A percentile compares a stretch with the other conserved stretches of the same genome.
These are phyloP conservation scores for Antheraea mylitta DNA, from an alignment of 1,140 invertebrate species.

Conservation along the genomic window DNA sequence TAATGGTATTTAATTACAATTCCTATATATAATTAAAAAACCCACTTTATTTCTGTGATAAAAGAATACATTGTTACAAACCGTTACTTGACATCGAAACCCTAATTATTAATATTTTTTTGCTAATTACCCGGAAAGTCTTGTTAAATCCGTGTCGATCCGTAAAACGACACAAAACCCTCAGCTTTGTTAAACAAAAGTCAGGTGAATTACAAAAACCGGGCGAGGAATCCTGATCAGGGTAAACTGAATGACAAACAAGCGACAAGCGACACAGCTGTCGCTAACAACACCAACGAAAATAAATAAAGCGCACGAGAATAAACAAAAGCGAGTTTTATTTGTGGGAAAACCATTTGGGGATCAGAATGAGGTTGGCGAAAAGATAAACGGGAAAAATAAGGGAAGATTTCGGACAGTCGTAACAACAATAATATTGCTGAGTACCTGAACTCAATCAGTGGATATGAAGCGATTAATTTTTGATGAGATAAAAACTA, in stretches of 20 bases:
- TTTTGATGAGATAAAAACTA: not conserved
- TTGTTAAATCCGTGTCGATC: constrained; percentile 10
- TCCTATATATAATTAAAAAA: too few relatives aligned
- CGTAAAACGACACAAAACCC: constrained; percentile 11
- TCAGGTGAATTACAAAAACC: constrained; percentile 28
- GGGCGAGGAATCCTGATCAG: constrained; percentile 39
- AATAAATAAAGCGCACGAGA: constrained; percentile 55
- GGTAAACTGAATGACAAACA: constrained; percentile 56
- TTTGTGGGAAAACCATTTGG: constrained; percentile 64
- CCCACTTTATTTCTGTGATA: too few relatives aligned
- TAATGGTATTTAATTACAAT: too few relatives aligned
- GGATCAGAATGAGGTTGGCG: constrained; percentile 53
- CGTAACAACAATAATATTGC: constrained; percentile 10
- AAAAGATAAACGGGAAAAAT: constrained; percentile 41
- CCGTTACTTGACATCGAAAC: too few relatives aligned
- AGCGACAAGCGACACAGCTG: constrained; percentile 43
- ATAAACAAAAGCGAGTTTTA: constrained; percentile 63
- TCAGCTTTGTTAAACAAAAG: constrained; percentile 20
- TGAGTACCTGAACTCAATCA: constrained; percentile 6
- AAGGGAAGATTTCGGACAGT: constrained; percentile 15
- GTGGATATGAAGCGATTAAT: not conserved
- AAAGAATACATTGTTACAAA: too few relatives aligned
- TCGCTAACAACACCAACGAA: constrained; percentile 50
- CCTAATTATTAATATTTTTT: constrained; percentile 6
- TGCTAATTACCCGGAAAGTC: not conserved